phyloP scores from a whole-genome alignment of 1,140 invertebrate species.

The Potamilus streckersoni region DNA sequence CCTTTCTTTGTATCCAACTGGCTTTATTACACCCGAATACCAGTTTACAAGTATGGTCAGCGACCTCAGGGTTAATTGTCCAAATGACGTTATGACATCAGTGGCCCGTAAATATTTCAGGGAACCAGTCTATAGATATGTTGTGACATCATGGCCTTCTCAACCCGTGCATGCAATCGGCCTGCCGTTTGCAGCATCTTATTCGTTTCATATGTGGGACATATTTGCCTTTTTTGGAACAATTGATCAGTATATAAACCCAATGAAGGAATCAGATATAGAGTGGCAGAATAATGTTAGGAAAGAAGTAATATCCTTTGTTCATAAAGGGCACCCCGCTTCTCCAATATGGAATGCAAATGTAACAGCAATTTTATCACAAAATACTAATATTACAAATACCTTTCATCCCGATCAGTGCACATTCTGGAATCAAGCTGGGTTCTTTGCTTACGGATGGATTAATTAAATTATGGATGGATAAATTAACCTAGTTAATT shows the following conservation, averaged over 20 bases:
- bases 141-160: slow-evolving; percentile 41
- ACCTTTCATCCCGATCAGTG: slow-evolving; percentile 21
- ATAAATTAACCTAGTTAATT: too few relatives aligned
- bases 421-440: slow-evolving; percentile 22
- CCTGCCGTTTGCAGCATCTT: slow-evolving; percentile 34
- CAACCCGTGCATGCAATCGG: slow-evolving; percentile 34
- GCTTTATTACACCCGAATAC: slow-evolving; percentile 33
- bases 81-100: slow-evolving; percentile 35
- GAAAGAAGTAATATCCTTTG: slow-evolving; percentile 44
- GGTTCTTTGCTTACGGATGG: slow-evolving; percentile 25
- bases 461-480: slow-evolving; percentile 12
- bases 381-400: neutral
- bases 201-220: slow-evolving; percentile 54
- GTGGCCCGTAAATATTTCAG: slow-evolving; percentile 21
- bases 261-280: slow-evolving; percentile 30
- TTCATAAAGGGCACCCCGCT: slow-evolving; percentile 36
- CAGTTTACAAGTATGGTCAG: slow-evolving; percentile 42
- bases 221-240: slow-evolving; percentile 47
- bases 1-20: slow-evolving; percentile 37
- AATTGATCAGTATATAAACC: slow-evolving; percentile 39
- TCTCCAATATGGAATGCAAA: slow-evolving; percentile 31
- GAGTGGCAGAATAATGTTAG: slow-evolving; percentile 41
- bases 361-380: slow-evolving; percentile 30
- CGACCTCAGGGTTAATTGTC: slow-evolving; percentile 39
- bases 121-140: slow-evolving; percentile 43